Evolutionary conservation across 2,797 vertebrate species (phyloP), one percentile per base, ranked within the genome.

Genomic region (Notoglanidium macrostoma): DNA sequence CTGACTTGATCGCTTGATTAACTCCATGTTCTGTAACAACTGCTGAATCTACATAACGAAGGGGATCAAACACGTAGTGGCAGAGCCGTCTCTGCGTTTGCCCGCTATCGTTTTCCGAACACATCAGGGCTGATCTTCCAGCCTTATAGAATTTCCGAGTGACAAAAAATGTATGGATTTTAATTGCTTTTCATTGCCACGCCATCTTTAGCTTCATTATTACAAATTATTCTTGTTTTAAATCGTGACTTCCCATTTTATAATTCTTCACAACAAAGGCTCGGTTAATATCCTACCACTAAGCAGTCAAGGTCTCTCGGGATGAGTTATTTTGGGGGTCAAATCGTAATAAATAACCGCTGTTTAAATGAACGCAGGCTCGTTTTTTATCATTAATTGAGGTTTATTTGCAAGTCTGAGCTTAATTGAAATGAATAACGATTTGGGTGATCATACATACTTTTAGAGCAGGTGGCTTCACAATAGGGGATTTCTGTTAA

Each of bases 391-490:
- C 26, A 32, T 23, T 32, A 29, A 82, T 51, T 29, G 80, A 65
- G 44, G 12, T 63, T 80, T 59, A 46, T 63, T 80, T 61, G 35
- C 44, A 44, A 14, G 12, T 63, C 21, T 26, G 57, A 44, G 14
- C 26, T 49, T 49, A 65, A 63, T 10, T 67, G 17, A 32, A 67
- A 81, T 87, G 74, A 82, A 70, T 84, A 77, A 90, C 32, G 73
- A 81, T 82, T 68, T 74, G 73, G 32, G 23, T 23, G 81, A 46
- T 88, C 29, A 68, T 46, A 61, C 70, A 76, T 59, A 63, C 26
- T 86, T 87, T 84, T 54, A 55, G 63, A 80, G 59, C 84, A 73
- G 86, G 86, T 68, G 54, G 55, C 55, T 83, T 88, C 59, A 78
- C 63, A 74, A 51, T 76, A 35, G 88, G 72, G 81, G 83, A 40